Evolutionary conservation across 2,888 invertebrate genomes (phyloP), one percentile per base, ranked within the genome.

Genomic region (Lycia hirtaria): DNA sequence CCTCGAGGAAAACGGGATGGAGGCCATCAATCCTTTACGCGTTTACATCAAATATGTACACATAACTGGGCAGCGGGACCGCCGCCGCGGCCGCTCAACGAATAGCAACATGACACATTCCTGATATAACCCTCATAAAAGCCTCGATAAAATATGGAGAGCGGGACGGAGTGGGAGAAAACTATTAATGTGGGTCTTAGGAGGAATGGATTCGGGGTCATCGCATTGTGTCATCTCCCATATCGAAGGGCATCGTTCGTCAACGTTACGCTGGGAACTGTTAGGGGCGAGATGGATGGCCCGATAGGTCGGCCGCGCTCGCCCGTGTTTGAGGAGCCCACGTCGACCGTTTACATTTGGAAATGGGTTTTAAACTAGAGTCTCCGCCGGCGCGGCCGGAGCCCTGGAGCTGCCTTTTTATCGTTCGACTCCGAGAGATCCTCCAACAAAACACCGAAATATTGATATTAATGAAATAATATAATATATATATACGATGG

Each of bases 191-290:
- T 44, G 74, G 78, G 72, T 73, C 80, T 79, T 74, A 74, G 73
- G 68, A 74, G 78, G 80, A 85, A 85, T 82, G 80, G 84, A 82
- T 83, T 80, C 75, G 82, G 87, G 88, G 86, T 83, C 87, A 88
- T 87, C 86, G 81, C 80, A 82, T 87, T 87, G 88, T 85, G 85
- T 86, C 89, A 85, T 86, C 85, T 83, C 76, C 71, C 78, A 81
- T 86, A 86, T 87, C 85, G 81, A 71, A 73, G 78, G 77, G 75
- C 79, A 82, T 81, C 83, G 81, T 81, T 78, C 83, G 83, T 85
- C 85, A 80, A 74, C 71, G 80, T 73, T 70, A 68, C 79, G 71
- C 72, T 72, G 68, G 72, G 73, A 70, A 60, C 76, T 73, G 71
- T 59, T 67, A 67, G 72, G 66, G 63, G 66, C 69, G 81, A 83